Percentiles rank a stretch among this genome's conserved stretches.
These are phyloP conservation scores for Ctenomys sociabilis DNA, from an alignment of 2,113 vertebrate genomes.

Conservation along the genomic window DNA sequence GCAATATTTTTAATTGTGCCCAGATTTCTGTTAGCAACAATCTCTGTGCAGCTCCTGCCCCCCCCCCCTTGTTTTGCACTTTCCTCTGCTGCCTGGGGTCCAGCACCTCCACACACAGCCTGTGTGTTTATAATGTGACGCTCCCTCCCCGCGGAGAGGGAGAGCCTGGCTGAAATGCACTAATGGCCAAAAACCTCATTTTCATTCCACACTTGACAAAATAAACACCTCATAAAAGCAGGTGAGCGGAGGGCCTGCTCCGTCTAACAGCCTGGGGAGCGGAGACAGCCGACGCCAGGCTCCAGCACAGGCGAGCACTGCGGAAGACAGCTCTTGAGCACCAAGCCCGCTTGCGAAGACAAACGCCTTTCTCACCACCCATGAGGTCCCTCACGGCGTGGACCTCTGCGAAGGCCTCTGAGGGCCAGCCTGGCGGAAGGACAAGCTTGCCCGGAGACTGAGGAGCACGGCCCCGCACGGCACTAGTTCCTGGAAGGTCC, in stretches of 20 bases:
- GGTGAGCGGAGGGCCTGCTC: constrained; percentile 63
- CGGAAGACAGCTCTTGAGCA: constrained; percentile 1
- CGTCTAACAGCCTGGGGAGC: constrained; percentile 58
- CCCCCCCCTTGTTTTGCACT: constrained; percentile 7
- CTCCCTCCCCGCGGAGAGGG: constrained; percentile 46
- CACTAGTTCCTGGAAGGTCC: constrained; percentile 5
- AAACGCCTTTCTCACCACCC: constrained; percentile 15
- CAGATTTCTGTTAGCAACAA: constrained; percentile 38
- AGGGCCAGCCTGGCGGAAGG: constrained; percentile 52
- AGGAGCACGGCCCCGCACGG: constrained; percentile 61
- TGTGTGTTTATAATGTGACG: constrained; percentile 68
- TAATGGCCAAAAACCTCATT: constrained; percentile 66
- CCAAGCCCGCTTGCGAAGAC: constrained; percentile 58
- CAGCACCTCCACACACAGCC: constrained; percentile 56
- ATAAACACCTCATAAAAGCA: constrained; percentile 80
- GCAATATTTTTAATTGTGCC: background rate
- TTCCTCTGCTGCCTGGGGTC: constrained; percentile 53
- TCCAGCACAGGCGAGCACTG: background rate
- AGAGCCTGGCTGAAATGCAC: constrained; percentile 53
- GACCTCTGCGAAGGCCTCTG: constrained; percentile 50
- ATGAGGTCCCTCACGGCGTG: constrained; percentile 6
- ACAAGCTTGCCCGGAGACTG: background rate
- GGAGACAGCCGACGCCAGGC: constrained; percentile 18
- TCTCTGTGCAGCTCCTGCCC: background rate
- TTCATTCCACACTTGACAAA: constrained; percentile 74